Base-by-base conservation (phyloP, 2,888 invertebrate species). In the Xanthia icteritia region DNA sequence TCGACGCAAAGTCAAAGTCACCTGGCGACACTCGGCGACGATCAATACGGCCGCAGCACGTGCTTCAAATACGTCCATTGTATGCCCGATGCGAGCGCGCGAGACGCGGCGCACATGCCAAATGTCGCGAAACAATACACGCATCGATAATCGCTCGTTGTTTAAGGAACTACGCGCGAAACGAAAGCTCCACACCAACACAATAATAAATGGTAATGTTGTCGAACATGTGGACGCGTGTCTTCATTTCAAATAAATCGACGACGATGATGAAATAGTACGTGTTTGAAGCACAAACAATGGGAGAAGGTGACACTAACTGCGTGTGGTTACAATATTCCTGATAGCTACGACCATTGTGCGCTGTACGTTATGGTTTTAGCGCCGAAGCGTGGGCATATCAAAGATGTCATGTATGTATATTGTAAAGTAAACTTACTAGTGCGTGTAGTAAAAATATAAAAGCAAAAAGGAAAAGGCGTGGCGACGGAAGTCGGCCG, bases 11-110 rank as follows among this genome's bases (percentile, higher is more conserved):
- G 94, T 91, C 92, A 91, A 92, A 93, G 94, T 94, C 94, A 94
- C 93, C 93, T 91, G 93, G 92, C 91, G 92, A 91, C 91, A 90
- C 90, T 87, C 89, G 85, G 89, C 89, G 89, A 88, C 92, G 92
- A 94, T 95, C 95, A 94, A 95, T 94, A 92, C 92, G 89, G 88
- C 93, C 94, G 93, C 93, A 95, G 96, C 96, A 95, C 96, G 96
- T 95, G 96, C 95, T 94, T 92, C 91, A 91, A 91, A 92, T 91
- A 92, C 93, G 91, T 89, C 95, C 92, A 96, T 96, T 95, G 96
- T 96, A 94, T 95, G 94, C 94, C 91, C 92, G 93, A 93, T 92
- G 94, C 93, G 94, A 92, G 89, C 89, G 89, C 88, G 86, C 84
- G 90, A 86, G 90, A 95, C 95, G 95, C 92, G 94, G 90, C 92